phyloP scores from a whole-genome alignment of 53 echinoderm and acorn worm genomes.

The Actinopyga echinites region DNA sequence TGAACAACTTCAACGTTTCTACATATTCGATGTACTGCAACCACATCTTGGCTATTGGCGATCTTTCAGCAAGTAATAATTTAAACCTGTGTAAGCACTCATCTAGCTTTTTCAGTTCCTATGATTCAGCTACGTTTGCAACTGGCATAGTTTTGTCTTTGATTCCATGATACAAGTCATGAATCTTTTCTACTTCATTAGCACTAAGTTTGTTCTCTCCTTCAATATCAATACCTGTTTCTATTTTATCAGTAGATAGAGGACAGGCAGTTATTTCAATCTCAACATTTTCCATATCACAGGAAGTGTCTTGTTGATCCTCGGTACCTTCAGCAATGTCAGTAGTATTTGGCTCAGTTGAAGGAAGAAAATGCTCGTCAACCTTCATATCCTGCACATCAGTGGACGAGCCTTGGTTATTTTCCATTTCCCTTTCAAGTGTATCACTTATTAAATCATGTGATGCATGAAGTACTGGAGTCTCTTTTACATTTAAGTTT shows the following conservation, averaged over 20 bases:
- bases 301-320: neutral
- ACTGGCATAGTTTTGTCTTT: constrained; percentile 6
- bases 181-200: constrained; percentile 26
- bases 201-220: neutral
- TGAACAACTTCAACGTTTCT: constrained; percentile 24
- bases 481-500: too few species aligned
- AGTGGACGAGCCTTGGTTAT: neutral
- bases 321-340: neutral
- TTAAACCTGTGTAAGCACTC: constrained; percentile 1
- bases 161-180: neutral
- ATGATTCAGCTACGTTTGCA: neutral
- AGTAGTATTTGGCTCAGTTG: neutral
- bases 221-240: neutral
- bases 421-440: neutral
- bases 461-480: neutral
- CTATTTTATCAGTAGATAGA: neutral
- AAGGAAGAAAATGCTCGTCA: too few species aligned
- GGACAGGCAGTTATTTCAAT: too few species aligned
- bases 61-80: neutral
- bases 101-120: neutral
- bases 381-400: too few species aligned
- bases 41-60: constrained; percentile 42
- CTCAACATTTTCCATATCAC: too few species aligned
- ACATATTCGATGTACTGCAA: constrained; percentile 41
- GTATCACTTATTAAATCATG: neutral